Evolutionary conservation across 1,140 invertebrate genomes (phyloP), one percentile per base, ranked within the genome.

Genomic region (Forficula auricularia): DNA sequence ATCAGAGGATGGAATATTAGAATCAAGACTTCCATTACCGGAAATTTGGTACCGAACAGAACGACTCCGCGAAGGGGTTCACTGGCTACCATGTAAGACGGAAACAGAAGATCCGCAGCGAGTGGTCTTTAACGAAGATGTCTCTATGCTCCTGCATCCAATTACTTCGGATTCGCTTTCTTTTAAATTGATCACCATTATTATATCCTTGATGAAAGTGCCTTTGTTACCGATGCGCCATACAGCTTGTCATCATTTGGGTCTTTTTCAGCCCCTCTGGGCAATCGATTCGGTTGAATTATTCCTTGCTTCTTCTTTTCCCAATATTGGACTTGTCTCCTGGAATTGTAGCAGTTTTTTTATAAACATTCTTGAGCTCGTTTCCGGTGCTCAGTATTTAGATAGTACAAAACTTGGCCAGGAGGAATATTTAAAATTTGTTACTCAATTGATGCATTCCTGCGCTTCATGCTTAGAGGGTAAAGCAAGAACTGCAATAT

Each of bases 21-120:
- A 61, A 19, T 76, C 73, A 3, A 66, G 68, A 43, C 54, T 78
- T 42, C 75, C 75, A 3, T 60, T 77, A 46, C 68, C 73, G 48
- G 70, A 77, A 49, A 57, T 79, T 19, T 79, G 76, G 76, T 57
- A 73, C 16, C 63, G 75, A 44, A 62, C 74, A 16, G 77, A 79
- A 53, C 68, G 64, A 6, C 51, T 79, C 12, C 61, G 75, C 15
- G 70, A 75, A 52, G 60, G 66, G 10, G 72, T 65, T 42, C 68
- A 73, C 52, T 79, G 71, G 63, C 57, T 73, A 9, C 63, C 72
- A 22, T 57, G 59, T 27, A 45, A 56, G 46, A 37, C 57, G 54
- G 38, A 44, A 32, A 20, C 31, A 30, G 66, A 47, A 38, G 72
- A 75, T 59, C 61, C 68, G 13, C 70, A 75, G 50, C 63, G 77